A percentile compares a stretch with the other conserved stretches of the same genome.
These are phyloP conservation scores for Catocala sponsa DNA, from an alignment of 2,888 invertebrate species.

Conservation along the genomic window DNA sequence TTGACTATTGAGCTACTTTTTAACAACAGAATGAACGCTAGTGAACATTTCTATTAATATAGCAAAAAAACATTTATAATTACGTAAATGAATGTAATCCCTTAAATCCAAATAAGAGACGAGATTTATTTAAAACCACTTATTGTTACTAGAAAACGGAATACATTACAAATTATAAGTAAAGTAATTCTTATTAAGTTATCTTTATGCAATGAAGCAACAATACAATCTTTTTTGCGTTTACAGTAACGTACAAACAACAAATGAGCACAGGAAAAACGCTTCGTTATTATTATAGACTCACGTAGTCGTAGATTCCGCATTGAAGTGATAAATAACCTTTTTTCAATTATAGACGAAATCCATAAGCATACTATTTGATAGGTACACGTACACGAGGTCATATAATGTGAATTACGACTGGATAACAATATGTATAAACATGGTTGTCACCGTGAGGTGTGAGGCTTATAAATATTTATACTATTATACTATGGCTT, in stretches of 20 bases:
- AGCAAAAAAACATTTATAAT: too few species aligned
- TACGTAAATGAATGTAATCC: too few species aligned
- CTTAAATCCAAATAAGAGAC: too few species aligned
- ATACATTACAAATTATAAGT: too few species aligned
- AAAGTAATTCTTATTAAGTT: background rate
- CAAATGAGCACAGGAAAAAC: slow-evolving; percentile 19
- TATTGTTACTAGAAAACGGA: too few species aligned
- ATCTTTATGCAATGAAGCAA: slow-evolving; percentile 2
- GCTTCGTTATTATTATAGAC: slow-evolving; percentile 19
- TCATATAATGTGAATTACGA: slow-evolving; percentile 32
- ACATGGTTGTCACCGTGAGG: slow-evolving; percentile 24
- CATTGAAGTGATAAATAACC: slow-evolving; percentile 32
- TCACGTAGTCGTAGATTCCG: slow-evolving; percentile 33
- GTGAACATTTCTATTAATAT: too few species aligned
- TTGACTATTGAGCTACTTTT: too few species aligned
- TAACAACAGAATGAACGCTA: too few species aligned
- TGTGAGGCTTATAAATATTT: background rate
- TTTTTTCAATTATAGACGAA: slow-evolving; percentile 24
- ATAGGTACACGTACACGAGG: slow-evolving; percentile 35
- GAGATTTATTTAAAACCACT: too few species aligned
- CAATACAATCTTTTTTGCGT: slow-evolving; percentile 12
- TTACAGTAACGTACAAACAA: slow-evolving; percentile 9
- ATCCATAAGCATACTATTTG: slow-evolving; percentile 25
- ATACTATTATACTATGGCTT: too few species aligned
- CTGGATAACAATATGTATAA: slow-evolving; percentile 19